Conservation (phyloP, 2,888 invertebrate species). For the Hyles lineata region DNA sequence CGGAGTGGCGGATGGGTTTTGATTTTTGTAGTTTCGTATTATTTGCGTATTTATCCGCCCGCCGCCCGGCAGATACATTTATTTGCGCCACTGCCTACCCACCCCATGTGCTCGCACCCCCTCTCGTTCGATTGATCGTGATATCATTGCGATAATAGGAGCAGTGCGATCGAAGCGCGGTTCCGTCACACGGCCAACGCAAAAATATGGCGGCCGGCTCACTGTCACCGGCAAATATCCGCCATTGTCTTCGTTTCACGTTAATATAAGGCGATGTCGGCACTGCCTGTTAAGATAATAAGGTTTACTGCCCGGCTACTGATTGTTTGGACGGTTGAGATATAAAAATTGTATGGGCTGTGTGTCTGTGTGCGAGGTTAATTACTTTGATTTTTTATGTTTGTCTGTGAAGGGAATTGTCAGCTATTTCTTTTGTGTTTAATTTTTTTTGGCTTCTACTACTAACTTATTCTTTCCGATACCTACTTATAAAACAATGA, state of each 20-base stretch:
- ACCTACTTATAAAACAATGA: too few species aligned
- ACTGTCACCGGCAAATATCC: slow-evolving; percentile 39
- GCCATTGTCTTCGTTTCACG: slow-evolving; percentile 28
- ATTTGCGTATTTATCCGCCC: slow-evolving; percentile 82
- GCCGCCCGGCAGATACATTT: slow-evolving; percentile 83
- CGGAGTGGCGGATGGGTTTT: slow-evolving; percentile 83
- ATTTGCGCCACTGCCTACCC: slow-evolving; percentile 71
- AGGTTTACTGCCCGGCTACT: background rate
- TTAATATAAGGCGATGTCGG: slow-evolving; percentile 1
- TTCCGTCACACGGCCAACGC: slow-evolving; percentile 67
- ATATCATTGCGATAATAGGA: slow-evolving; percentile 85
- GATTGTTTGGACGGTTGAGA: background rate
- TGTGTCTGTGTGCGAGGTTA: background rate
- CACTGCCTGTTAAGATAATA: slow-evolving; percentile 16
- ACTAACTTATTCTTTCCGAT: too few species aligned
- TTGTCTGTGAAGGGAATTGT: background rate
- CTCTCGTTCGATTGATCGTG: slow-evolving; percentile 82
- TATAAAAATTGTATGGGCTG: background rate
- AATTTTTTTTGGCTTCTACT: too few species aligned
- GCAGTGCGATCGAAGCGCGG: slow-evolving; percentile 70
- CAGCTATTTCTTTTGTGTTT: too few species aligned
- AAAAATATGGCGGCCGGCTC: slow-evolving; percentile 68
- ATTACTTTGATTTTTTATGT: background rate
- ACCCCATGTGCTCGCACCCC: slow-evolving; percentile 51
- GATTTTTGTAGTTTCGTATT: slow-evolving; percentile 85